Evolutionary conservation across 2,888 invertebrate species (phyloP).

Genomic region (Erebia ligea): DNA sequence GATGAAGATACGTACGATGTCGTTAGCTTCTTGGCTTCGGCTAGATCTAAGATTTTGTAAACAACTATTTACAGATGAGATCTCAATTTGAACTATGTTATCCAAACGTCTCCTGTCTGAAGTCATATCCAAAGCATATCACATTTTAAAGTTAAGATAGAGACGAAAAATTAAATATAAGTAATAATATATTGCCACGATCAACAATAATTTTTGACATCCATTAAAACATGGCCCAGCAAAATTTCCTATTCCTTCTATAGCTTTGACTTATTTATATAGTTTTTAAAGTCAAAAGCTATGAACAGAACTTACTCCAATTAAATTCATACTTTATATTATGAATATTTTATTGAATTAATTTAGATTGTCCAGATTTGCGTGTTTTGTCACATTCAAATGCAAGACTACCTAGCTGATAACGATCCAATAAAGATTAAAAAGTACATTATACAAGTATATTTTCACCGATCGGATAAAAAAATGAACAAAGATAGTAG

Average conservation of each 20-base stretch:
- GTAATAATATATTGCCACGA: not conserved
- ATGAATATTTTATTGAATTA: no score
- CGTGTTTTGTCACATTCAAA: no score
- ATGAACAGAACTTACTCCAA: not conserved
- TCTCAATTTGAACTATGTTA: slow-evolving; percentile 80
- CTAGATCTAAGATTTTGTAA: slow-evolving; percentile 75
- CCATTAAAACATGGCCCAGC: not conserved
- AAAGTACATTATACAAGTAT: not conserved
- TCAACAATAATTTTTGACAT: not conserved
- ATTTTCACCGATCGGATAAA: not conserved
- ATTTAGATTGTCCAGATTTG: no score
- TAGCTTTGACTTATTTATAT: not conserved
- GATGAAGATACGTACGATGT: slow-evolving; percentile 30
- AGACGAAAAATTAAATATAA: not conserved
- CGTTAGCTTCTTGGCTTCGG: slow-evolving; percentile 80
- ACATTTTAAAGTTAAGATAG: slow-evolving; percentile 66
- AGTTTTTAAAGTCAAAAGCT: not conserved
- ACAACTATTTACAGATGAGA: slow-evolving; percentile 79
- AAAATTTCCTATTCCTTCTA: not conserved
- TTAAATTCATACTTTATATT: no score
- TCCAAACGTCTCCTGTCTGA: slow-evolving; percentile 67
- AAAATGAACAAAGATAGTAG: no score
- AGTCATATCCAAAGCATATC: slow-evolving; percentile 70
- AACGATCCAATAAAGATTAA: no score
- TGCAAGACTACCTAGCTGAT: no score